A percentile compares a stretch with the other conserved stretches of the same genome.
phyloP scores from a whole-genome alignment of 2,888 invertebrate species.

The Formica aserva region DNA sequence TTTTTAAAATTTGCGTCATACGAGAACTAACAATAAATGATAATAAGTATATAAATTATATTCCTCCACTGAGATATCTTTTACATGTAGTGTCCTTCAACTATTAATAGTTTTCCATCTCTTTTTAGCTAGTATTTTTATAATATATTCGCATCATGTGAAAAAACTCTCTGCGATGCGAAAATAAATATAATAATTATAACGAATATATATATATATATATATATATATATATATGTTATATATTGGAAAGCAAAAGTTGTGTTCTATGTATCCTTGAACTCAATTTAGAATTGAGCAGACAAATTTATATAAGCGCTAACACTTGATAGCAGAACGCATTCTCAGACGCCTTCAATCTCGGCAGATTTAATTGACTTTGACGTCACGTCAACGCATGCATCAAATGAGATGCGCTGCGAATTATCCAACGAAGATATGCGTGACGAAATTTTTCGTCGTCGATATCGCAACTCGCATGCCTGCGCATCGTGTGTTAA shows the following conservation, averaged over 20 bases:
- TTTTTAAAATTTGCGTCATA: neutral
- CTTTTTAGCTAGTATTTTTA: neutral
- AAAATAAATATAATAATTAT: neutral
- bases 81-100: neutral
- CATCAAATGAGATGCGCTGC: neutral
- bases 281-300: neutral
- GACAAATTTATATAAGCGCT: neutral
- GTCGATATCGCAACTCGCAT: neutral
- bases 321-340: neutral
- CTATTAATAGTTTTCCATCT: neutral
- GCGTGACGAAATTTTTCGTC: conserved; percentile 30
- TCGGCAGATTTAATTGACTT: conserved; percentile 26
- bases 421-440: neutral
- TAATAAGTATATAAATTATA: neutral
- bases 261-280: neutral
- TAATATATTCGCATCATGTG: neutral
- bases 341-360: neutral
- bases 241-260: neutral
- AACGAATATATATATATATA: neutral
- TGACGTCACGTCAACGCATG: neutral
- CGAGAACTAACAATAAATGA: neutral
- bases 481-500: neutral
- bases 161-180: neutral
- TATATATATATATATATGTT: neutral
- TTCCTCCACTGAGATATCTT: neutral